A percentile compares a stretch with the other conserved stretches of the same genome.
phyloP scores from a whole-genome alignment of 2,888 invertebrate genomes.

The Pristionchus mayeri region DNA sequence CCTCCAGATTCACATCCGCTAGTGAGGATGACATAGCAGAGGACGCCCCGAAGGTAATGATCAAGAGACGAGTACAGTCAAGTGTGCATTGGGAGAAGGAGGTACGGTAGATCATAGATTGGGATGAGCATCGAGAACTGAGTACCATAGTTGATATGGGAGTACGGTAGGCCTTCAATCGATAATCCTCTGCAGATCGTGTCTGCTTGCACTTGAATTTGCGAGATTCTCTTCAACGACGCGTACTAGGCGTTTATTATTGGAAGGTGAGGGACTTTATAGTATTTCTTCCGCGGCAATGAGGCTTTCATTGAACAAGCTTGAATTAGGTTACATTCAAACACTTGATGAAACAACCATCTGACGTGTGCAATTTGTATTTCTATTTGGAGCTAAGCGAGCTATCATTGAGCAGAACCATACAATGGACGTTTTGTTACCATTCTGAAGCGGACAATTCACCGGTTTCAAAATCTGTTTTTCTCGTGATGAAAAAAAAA shows the following conservation, averaged over 20 bases:
- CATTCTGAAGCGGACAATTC: too few species aligned
- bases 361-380: too few species aligned
- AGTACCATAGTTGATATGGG: neutral
- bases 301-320: too few species aligned
- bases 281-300: too few species aligned
- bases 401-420: too few species aligned
- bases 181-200: slow-evolving; percentile 42
- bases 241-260: slow-evolving; percentile 89
- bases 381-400: too few species aligned
- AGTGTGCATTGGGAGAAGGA: slow-evolving; percentile 87
- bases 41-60: slow-evolving; percentile 91
- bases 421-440: too few species aligned
- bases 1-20: slow-evolving; percentile 20
- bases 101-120: slow-evolving; percentile 49
- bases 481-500: too few species aligned
- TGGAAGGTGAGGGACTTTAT: slow-evolving; percentile 89
- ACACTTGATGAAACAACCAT: too few species aligned
- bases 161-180: too few species aligned
- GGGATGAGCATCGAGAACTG: neutral
- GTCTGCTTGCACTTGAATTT: slow-evolving; percentile 82
- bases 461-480: too few species aligned
- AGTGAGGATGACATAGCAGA: slow-evolving; percentile 79
- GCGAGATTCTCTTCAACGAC: slow-evolving; percentile 91
- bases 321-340: too few species aligned
- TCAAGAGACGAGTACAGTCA: slow-evolving; percentile 91